These are phyloP conservation scores for Pelusios castaneus DNA, from an alignment of 2,113 vertebrate genomes.

Conservation along the genomic window DNA sequence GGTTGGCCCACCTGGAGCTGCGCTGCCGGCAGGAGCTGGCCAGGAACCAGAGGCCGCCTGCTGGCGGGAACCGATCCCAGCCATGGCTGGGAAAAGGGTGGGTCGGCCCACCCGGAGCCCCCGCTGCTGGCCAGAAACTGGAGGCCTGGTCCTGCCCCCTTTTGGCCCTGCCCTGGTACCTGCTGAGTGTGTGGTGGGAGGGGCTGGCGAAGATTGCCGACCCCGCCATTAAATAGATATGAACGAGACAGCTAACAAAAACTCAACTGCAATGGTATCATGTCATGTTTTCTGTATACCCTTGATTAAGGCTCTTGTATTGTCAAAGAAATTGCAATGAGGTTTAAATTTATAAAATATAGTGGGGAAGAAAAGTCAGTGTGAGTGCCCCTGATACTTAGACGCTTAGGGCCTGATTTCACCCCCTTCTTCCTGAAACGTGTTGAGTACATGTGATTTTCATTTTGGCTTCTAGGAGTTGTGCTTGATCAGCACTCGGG, in stretches of 20 bases:
- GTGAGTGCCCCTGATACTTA: not conserved
- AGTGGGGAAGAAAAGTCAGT: not conserved
- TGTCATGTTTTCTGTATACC: not conserved
- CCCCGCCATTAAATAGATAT: not conserved
- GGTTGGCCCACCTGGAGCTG: too few species aligned
- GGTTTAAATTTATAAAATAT: not conserved
- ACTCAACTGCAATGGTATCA: not conserved
- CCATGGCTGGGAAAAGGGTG: too few species aligned
- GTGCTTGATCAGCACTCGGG: not conserved
- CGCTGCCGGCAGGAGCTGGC: too few species aligned
- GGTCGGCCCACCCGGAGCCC: too few species aligned
- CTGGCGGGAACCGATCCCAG: too few species aligned
- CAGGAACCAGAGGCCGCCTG: too few species aligned
- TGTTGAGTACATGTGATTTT: not conserved
- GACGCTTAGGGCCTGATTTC: not conserved
- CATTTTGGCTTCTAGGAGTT: conserved; percentile 4
- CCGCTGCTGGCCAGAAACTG: too few species aligned
- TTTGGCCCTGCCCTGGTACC: too few species aligned
- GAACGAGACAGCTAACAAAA: not conserved
- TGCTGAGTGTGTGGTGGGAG: too few species aligned
- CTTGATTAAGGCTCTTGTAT: not conserved
- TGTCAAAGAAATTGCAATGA: not conserved
- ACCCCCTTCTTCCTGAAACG: not conserved
- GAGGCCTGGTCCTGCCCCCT: too few species aligned
- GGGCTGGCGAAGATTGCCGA: too few species aligned